Base-by-base conservation (phyloP, 1,140 invertebrate species). In the Tetranychus cinnabarinus region DNA sequence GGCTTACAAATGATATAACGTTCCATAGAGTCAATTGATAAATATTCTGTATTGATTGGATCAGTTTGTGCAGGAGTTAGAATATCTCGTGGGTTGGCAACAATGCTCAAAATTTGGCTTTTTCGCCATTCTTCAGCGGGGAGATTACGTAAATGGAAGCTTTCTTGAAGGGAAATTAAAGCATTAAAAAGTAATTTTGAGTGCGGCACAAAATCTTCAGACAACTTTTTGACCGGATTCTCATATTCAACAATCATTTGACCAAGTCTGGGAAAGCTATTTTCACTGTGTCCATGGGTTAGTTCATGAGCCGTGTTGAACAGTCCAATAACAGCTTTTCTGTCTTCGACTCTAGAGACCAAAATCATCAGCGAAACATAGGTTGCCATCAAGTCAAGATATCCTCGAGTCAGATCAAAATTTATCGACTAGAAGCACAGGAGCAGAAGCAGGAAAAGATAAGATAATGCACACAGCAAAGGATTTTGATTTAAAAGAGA, bases 221-320 rank as follows among this genome's bases (percentile, higher is more conserved):
- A 83, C 0, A 99, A 75, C 70, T 97, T 97, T 71, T 93, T 95
- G 45, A 97, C 71, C 5, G 95, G 95, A 36, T 81, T 77, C 73
- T 98, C 95, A 74, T 97, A 98, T 69, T 99, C 96, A 67, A 96
- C 81, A 60, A 98, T 96, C 83, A 98, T 83, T 74, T 95, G 88
- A 0, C 92, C 92, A 36, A 98, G 74, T 31, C 91, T 77, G 12
- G 91, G 93, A 74, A 96, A 97, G 67, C 86, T 89, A 1, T 81
- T 77, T 73, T 97, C 93, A 48, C 85, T 81, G 68, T 88, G 83
- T 67, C 81, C 86, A 71, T 97, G 82, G 23, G 89, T 82, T 79
- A 97, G 83, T 77, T 99, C 95, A 76, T 97, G 86, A 8, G 93
- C 93, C 54, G 88, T 88, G 76, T 97, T 97, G 69, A 93, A 99